Evolutionary conservation across 2,888 invertebrate species (phyloP).

Genomic region (Meiosimyza platycephala): DNA sequence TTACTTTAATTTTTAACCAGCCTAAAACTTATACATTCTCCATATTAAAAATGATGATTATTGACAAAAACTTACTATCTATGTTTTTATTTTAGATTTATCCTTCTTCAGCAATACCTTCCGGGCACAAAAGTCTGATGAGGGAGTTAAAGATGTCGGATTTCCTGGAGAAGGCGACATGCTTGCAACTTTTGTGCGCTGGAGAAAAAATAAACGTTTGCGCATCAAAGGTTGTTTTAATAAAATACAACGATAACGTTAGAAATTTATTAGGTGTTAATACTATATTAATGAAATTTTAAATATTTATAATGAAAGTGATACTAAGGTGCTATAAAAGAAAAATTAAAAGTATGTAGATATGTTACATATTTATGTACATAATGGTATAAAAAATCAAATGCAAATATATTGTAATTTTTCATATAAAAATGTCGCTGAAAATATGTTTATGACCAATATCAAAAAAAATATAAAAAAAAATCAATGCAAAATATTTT

Average conservation of each 20-base stretch:
- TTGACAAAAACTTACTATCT: not conserved
- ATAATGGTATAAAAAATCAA: conserved; percentile 33
- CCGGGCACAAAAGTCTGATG: conserved; percentile 65
- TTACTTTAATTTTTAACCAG: too few species aligned
- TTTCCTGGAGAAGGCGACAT: conserved; percentile 83
- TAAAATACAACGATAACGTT: conserved; percentile 87
- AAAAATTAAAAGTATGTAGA: conserved; percentile 42
- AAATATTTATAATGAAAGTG: conserved; percentile 60
- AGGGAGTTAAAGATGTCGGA: conserved; percentile 83
- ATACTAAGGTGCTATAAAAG: conserved; percentile 61
- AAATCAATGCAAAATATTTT: conserved; percentile 41
- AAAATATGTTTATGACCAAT: conserved; percentile 43
- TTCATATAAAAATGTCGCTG: conserved; percentile 37
- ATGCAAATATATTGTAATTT: conserved; percentile 37
- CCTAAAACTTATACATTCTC: not conserved
- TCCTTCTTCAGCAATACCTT: conserved; percentile 61
- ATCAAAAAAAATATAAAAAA: conserved; percentile 34
- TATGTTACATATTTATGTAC: conserved; percentile 39
- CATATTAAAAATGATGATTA: not conserved
- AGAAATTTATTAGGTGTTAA: conserved; percentile 85
- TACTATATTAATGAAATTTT: conserved; percentile 77
- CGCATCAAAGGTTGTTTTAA: conserved; percentile 83
- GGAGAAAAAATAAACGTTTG: conserved; percentile 84
- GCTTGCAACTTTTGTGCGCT: conserved; percentile 81
- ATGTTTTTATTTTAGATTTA: conserved; percentile 57